Conservation (phyloP, 1,140 invertebrate species). For the Neelides sp. region DNA sequence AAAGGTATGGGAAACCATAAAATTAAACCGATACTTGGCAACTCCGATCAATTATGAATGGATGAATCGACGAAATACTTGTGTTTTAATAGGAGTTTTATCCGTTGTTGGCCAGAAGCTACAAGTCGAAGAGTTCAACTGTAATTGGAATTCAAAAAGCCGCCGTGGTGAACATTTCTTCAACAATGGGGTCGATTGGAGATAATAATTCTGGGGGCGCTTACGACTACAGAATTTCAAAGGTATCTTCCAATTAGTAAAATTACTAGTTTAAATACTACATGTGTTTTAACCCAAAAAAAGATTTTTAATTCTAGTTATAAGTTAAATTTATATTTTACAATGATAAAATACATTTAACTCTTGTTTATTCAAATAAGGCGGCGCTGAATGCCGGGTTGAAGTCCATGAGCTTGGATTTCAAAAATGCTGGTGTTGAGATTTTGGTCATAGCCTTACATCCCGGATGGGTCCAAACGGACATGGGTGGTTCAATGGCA, state of each 20-base stretch:
- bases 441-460: slow-evolving; percentile 60
- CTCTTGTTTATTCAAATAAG: slow-evolving; percentile 36
- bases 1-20: slow-evolving; percentile 48
- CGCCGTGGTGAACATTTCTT: slow-evolving; percentile 68
- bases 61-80: slow-evolving; percentile 2
- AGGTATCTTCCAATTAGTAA: slow-evolving; percentile 43
- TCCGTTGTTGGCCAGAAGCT: slow-evolving; percentile 57
- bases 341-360: neutral
- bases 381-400: slow-evolving; percentile 75
- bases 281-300: neutral
- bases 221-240: slow-evolving; percentile 71
- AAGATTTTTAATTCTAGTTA: neutral
- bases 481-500: slow-evolving; percentile 71
- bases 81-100: slow-evolving; percentile 44
- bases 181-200: slow-evolving; percentile 62
- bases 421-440: slow-evolving; percentile 60
- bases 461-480: slow-evolving; percentile 81
- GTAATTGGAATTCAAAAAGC: slow-evolving; percentile 49
- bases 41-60: slow-evolving; percentile 2
- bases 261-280: neutral
- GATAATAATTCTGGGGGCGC: slow-evolving; percentile 57
- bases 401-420: slow-evolving; percentile 66
- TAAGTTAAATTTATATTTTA: neutral
- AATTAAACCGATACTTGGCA: neutral
- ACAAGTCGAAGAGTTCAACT: slow-evolving; percentile 40